These are phyloP conservation scores for Gastrophysa polygoni DNA, from an alignment of 2,888 invertebrate species.

Conservation along the genomic window DNA sequence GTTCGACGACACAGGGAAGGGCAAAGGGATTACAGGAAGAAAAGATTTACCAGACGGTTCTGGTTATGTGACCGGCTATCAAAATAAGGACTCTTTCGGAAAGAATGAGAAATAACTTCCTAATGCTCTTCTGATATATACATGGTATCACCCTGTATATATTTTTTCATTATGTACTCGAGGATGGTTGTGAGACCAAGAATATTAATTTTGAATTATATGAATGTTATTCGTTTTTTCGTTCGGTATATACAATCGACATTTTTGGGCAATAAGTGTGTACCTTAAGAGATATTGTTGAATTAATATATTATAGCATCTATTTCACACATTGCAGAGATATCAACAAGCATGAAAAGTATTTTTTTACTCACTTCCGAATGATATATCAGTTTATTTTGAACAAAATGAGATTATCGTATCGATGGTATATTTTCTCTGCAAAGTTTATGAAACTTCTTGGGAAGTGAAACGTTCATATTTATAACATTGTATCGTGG, in stretches of 20 bases:
- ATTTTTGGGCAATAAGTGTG: not conserved
- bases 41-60: slow-evolving; percentile 69
- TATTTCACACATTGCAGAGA: too few relatives aligned
- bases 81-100: slow-evolving; percentile 79
- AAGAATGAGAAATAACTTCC: slow-evolving; percentile 48
- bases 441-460: too few relatives aligned
- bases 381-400: too few relatives aligned
- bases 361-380: too few relatives aligned
- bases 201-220: not conserved
- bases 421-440: too few relatives aligned
- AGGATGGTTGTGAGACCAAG: not conserved
- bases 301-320: too few relatives aligned
- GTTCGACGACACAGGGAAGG: slow-evolving; percentile 84
- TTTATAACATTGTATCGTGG: too few relatives aligned
- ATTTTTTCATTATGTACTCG: not conserved
- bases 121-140: not conserved
- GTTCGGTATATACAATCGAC: not conserved
- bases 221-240: not conserved
- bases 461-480: too few relatives aligned
- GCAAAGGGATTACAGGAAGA: slow-evolving; percentile 83
- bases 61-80: slow-evolving; percentile 85
- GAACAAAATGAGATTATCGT: too few relatives aligned
- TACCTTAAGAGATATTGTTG: too few relatives aligned
- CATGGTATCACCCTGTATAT: not conserved
- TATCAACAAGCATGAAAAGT: too few relatives aligned